Evolutionary conservation across 2,888 invertebrate genomes (phyloP).

Genomic region (Brenthis hecate): DNA sequence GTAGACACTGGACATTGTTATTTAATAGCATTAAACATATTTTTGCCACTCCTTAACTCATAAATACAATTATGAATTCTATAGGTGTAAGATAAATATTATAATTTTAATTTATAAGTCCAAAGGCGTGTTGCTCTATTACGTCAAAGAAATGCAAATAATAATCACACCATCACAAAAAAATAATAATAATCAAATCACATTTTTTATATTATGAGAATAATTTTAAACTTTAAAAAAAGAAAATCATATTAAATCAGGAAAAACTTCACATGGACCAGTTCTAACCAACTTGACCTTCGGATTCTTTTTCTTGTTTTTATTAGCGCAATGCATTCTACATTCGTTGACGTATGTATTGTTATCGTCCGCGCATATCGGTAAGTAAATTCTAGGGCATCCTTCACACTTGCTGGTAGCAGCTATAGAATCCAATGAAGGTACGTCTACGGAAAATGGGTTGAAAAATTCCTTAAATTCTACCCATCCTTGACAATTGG

Average conservation of each 20-base stretch:
- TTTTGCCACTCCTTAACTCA: no score
- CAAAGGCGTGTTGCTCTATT: no score
- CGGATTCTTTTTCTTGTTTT: conserved; percentile 26
- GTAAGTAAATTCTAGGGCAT: conserved; percentile 52
- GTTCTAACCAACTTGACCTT: conserved; percentile 34
- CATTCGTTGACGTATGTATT: conserved; percentile 55
- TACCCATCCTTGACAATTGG: not conserved
- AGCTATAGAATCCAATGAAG: conserved; percentile 34
- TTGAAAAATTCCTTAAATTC: conserved; percentile 29
- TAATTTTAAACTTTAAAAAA: not conserved
- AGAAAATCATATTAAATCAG: conserved; percentile 22
- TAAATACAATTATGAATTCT: no score
- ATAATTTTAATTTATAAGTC: no score
- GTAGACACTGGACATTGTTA: no score
- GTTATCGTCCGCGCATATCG: conserved; percentile 52
- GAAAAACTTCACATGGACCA: conserved; percentile 41
- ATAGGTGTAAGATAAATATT: no score
- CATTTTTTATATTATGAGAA: not conserved
- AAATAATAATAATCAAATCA: no score
- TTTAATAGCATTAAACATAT: no score
- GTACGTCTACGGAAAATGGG: conserved; percentile 24
- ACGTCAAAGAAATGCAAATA: no score
- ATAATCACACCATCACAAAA: no score
- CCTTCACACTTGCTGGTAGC: conserved; percentile 28
- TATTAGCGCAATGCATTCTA: conserved; percentile 47